A percentile compares a stretch with the other conserved stretches of the same genome.
Evolutionary conservation across 92 coral and sea anemone species (phyloP).

Genomic region (Scolanthus callimorphus): DNA sequence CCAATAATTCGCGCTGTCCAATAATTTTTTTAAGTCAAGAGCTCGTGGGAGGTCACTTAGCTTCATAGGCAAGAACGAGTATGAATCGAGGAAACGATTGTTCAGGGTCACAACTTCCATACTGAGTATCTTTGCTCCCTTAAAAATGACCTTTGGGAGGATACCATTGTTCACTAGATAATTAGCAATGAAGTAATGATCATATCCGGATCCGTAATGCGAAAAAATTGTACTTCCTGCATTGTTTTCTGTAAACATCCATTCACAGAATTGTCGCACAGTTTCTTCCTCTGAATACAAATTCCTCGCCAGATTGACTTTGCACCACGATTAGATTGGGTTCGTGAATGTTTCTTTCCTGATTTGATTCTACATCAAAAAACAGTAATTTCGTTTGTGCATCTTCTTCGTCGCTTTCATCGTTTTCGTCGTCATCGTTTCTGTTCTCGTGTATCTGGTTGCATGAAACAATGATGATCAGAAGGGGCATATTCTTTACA

Average conservation of each 20-base stretch:
- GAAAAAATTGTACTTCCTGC: background rate
- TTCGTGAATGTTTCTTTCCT: too few species aligned
- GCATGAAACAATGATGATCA: too few species aligned
- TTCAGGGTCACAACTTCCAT: background rate
- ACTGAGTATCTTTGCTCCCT: background rate
- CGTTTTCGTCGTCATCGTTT: too few species aligned
- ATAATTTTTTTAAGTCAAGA: background rate
- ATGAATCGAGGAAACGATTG: background rate
- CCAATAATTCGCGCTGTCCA: background rate
- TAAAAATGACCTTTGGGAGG: conserved; percentile 3
- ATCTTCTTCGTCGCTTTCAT: too few species aligned
- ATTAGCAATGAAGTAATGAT: conserved; percentile 8
- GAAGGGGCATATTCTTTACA: too few species aligned
- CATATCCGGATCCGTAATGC: conserved; percentile 12
- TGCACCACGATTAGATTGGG: too few species aligned
- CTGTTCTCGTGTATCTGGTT: too few species aligned
- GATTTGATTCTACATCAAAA: too few species aligned
- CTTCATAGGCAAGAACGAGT: background rate
- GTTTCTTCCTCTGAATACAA: too few species aligned
- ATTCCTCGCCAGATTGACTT: too few species aligned
- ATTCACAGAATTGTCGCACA: conserved; percentile 25
- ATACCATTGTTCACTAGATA: conserved; percentile 4
- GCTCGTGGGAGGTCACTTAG: background rate
- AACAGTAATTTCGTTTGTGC: too few species aligned
- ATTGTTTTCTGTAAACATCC: conserved; percentile 5